Percentiles rank a stretch among this genome's conserved stretches.
phyloP scores from a whole-genome alignment of 1,140 invertebrate species.

The Oscheius sp. region DNA sequence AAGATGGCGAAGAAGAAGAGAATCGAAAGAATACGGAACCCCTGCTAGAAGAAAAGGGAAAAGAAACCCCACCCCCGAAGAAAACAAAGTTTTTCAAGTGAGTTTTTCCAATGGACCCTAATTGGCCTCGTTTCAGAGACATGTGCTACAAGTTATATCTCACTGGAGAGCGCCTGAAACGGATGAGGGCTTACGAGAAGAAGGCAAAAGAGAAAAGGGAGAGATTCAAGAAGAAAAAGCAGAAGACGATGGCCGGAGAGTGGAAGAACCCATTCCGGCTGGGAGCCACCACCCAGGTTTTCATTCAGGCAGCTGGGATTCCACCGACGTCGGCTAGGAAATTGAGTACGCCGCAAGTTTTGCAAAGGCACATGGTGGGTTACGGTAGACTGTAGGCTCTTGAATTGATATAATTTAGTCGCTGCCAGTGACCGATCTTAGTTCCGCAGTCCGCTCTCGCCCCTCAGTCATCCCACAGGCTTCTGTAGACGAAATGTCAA shows the following conservation, averaged over 20 bases:
- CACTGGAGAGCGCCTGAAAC: conserved; percentile 23
- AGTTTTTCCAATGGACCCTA: too few species aligned
- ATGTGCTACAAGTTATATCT: conserved; percentile 29
- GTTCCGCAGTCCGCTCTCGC: too few species aligned
- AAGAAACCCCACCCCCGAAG: not conserved
- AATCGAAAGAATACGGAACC: conserved; percentile 12
- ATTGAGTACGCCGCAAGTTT: not conserved
- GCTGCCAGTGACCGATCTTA: not conserved
- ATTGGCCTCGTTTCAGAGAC: conserved; percentile 20
- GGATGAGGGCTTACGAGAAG: conserved; percentile 17
- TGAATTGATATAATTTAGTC: not conserved
- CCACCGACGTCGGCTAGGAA: not conserved
- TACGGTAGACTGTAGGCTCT: not conserved
- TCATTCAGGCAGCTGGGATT: not conserved
- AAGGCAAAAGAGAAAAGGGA: conserved; percentile 29
- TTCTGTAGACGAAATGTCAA: not conserved
- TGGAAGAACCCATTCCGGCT: not conserved
- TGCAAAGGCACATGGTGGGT: not conserved
- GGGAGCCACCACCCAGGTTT: not conserved
- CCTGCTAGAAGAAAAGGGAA: not conserved
- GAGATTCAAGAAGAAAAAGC: conserved; percentile 12
- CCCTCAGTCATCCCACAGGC: not conserved
- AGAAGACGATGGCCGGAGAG: not conserved
- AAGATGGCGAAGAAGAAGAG: not conserved
- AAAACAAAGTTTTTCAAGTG: conserved; percentile 22